These are phyloP conservation scores for Polyergus mexicanus DNA, from an alignment of 1,140 invertebrate genomes.

Conservation along the genomic window DNA sequence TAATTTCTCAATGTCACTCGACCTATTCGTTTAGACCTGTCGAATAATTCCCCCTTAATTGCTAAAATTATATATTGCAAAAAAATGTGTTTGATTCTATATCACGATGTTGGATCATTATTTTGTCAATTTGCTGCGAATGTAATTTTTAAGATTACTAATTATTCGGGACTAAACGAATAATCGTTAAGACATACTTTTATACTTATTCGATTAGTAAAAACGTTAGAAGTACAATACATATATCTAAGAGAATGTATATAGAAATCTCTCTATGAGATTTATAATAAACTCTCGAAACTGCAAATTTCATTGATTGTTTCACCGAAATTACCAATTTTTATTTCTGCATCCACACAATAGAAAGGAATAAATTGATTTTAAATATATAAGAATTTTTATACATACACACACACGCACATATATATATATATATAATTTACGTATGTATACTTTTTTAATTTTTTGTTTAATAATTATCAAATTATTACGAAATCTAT, in stretches of 20 bases:
- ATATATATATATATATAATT: too few species aligned
- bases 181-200: constrained; percentile 54
- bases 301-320: constrained; percentile 7
- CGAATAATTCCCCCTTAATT: constrained; percentile 16
- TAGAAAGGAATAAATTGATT: constrained; percentile 5
- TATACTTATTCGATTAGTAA: constrained; percentile 63
- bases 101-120: neutral
- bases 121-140: neutral
- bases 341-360: neutral
- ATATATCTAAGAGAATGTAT: constrained; percentile 73
- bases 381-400: constrained; percentile 28
- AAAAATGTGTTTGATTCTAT: neutral
- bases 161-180: constrained; percentile 38
- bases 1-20: constrained; percentile 25
- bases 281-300: constrained; percentile 79
- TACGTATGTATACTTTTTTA: neutral
- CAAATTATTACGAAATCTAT: too few species aligned
- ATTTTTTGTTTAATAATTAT: neutral
- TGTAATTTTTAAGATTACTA: constrained; percentile 32
- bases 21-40: constrained; percentile 44
- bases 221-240: constrained; percentile 52
- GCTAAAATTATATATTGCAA: neutral
- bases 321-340: neutral
- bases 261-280: constrained; percentile 74
- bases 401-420: too few species aligned